Percentiles rank a stretch among this genome's conserved stretches.
Evolutionary conservation across 2,113 vertebrate genomes (phyloP).

Genomic region (Prionailurus bengalensis): DNA sequence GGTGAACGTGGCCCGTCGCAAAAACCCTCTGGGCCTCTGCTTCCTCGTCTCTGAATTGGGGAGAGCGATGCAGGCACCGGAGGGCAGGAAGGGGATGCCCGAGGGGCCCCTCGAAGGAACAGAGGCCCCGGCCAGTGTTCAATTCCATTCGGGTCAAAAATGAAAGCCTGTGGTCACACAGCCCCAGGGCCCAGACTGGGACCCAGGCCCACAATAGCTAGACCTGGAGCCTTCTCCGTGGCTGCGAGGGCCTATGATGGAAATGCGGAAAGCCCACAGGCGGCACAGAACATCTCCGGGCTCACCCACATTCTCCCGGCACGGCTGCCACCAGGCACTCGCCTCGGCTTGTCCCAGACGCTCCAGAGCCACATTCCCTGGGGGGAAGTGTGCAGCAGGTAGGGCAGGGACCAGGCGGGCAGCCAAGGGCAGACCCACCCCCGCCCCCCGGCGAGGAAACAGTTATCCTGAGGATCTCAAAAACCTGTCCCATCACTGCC

Average conservation of each 20-base stretch:
- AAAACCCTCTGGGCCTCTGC: background rate
- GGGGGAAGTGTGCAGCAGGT: background rate
- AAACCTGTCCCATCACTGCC: background rate
- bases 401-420: fast-evolving
- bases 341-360: background rate
- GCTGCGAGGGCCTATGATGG: fast-evolving
- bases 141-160: background rate
- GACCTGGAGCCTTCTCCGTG: fast-evolving
- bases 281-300: fast-evolving
- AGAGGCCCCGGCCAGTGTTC: fast-evolving
- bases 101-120: fast-evolving
- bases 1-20: fast-evolving
- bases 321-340: fast-evolving
- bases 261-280: fast-evolving
- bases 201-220: background rate
- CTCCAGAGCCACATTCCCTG: background rate
- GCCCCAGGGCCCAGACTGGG: background rate
- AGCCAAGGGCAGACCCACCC: background rate
- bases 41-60: background rate
- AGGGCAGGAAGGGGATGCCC: fast-evolving
- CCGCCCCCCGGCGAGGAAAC: fast-evolving
- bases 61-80: fast-evolving
- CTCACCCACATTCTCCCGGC: fast-evolving
- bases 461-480: background rate
- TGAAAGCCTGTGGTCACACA: background rate